Conservation (phyloP, 2,797 vertebrate species). For the Arnoldichthys spilopterus region DNA sequence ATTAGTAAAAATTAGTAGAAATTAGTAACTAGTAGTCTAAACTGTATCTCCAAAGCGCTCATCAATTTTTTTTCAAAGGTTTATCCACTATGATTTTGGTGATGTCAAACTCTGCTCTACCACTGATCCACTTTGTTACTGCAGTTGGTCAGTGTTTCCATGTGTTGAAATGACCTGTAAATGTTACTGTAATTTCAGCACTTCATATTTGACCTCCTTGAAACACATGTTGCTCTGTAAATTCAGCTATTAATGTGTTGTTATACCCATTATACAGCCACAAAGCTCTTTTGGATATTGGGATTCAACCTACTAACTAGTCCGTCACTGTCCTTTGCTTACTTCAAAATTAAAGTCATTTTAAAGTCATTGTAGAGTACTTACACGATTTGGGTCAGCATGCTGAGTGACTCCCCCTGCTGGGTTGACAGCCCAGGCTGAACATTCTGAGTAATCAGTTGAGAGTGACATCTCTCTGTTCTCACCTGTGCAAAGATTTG, state of each 20-base stretch:
- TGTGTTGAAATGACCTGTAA: no score
- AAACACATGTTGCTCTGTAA: not conserved
- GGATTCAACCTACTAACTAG: not conserved
- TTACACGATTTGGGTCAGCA: constrained; percentile 73
- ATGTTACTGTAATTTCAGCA: not conserved
- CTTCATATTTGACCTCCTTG: not conserved
- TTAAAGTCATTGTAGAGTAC: constrained; percentile 34
- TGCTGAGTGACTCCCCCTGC: constrained; percentile 53
- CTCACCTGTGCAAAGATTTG: constrained; percentile 65
- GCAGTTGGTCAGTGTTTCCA: no score
- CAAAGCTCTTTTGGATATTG: no score
- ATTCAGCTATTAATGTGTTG: not conserved
- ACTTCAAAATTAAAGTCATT: not conserved
- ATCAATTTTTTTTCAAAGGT: no score
- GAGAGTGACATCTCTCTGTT: constrained; percentile 67
- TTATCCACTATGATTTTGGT: no score
- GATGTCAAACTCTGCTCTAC: no score
- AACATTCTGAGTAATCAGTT: constrained; percentile 57
- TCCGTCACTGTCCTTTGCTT: not conserved
- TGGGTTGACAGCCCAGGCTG: constrained; percentile 49
- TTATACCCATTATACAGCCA: no score
- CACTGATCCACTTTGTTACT: no score
- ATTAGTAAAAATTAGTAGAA: no score
- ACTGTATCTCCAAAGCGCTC: no score
- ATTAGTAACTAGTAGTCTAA: no score